Base-by-base conservation (phyloP, 2,888 invertebrate species). In the Apodemia mormo region DNA sequence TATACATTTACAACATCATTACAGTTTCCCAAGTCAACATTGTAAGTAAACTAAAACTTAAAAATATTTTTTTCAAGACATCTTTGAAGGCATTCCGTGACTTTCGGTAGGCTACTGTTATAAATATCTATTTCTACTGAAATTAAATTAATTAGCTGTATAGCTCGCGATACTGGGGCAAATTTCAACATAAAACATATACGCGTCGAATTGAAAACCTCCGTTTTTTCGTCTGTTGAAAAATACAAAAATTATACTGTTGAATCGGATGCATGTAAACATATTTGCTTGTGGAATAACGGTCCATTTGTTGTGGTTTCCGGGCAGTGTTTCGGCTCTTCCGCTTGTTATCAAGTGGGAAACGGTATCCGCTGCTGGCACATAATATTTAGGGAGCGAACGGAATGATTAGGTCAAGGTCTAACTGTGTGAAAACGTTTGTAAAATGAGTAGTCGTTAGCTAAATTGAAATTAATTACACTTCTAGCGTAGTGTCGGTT, bases 321-420 rank as follows among this genome's bases (percentile, higher is more conserved):
- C 88, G 87, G 87, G 79, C 82, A 72, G 75, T 77, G 83, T 89
- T 89, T 89, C 90, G 90, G 80, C 78, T 82, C 58, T 58, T 58
- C 58, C 58, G 58, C 12, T 58, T 58, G 58, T 85, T 86, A 88
- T 87, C 87, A 85, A 80, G 76, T 87, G 88, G 86, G 88, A 86
- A 88, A 83, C 80, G 81, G 33, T 65, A 65, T 52, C 61, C 58
- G 43, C 81, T 80, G 79, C 79, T 76, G 76, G 76, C 83, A 79
- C 76, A 79, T 71, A 73, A 73, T 72, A 74, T 85, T 86, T 86
- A 81, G 88, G 85, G 85, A 85, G 84, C 85, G 84, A 86, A 84
- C 81, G 80, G 75, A 82, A 83, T 85, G 83, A 89, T 81, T 90
- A 75, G 90, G 91, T 89, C 92, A 92, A 92, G 92, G 92, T 82